Evolutionary conservation across 2,797 vertebrate genomes (phyloP).

Genomic region (Hyperoplus immaculatus): DNA sequence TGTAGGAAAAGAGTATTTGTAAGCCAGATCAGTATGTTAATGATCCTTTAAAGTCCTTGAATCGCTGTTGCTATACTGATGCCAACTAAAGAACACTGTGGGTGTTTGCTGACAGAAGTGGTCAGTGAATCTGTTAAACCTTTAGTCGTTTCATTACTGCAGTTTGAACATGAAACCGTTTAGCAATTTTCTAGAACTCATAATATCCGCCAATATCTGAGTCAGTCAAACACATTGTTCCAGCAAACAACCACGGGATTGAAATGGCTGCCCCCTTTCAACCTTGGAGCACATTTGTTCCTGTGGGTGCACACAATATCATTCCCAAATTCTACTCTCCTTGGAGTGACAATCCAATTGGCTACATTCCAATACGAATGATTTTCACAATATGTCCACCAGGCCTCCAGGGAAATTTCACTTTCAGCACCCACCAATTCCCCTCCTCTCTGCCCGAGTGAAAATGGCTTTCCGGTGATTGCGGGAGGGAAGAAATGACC

Average conservation of each 20-base stretch:
- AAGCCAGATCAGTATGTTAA: neutral
- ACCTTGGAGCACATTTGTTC: constrained; percentile 49
- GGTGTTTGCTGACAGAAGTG: neutral
- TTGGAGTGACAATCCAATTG: constrained; percentile 63
- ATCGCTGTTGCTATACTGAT: neutral
- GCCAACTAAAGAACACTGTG: neutral
- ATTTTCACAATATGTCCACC: constrained; percentile 72
- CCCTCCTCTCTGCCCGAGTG: constrained; percentile 34
- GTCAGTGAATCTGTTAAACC: neutral
- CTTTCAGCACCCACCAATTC: constrained; percentile 67
- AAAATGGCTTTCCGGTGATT: constrained; percentile 70
- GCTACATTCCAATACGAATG: constrained; percentile 60
- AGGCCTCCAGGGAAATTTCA: constrained; percentile 75
- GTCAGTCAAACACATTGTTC: constrained; percentile 8
- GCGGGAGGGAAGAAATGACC: constrained; percentile 67
- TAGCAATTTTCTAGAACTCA: neutral
- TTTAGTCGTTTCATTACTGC: neutral
- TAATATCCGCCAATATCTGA: neutral
- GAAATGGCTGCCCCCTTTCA: constrained; percentile 26
- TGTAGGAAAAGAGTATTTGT: neutral
- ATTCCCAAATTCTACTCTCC: constrained; percentile 44
- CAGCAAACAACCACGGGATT: neutral
- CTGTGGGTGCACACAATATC: constrained; percentile 45
- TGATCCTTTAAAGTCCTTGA: neutral
- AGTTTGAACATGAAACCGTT: constrained; percentile 4